Base-by-base conservation (phyloP, 2,888 invertebrate genomes). In the Drosophila emarginata region DNA sequence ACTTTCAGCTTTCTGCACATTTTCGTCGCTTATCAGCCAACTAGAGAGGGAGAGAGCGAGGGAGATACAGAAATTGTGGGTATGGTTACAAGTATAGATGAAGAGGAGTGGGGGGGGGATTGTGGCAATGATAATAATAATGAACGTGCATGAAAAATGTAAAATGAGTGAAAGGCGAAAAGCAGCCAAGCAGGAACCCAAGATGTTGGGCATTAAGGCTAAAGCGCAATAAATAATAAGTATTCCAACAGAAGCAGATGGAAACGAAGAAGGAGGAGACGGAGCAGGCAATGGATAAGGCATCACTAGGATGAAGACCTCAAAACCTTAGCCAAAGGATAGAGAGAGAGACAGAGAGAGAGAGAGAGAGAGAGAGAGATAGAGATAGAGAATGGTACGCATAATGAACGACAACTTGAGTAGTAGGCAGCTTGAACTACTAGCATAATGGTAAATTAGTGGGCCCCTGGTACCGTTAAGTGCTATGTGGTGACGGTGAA, bases 61-160 rank as follows among this genome's bases (percentile, higher is more conserved):
- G 18, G 12, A 28, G 21, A 51, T 32, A n/a, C n/a, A 5, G 32
- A 58, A 63, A 23, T 23, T 39, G 57, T 37, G 63, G 40, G 70
- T 57, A 45, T 11, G 70, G 72, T 50, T 32, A 32, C 9, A 32
- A 32, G 32, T 32, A 32, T 32, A 32, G 32, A 26, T 26, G 32
- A 32, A 9, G 9, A 32, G 5, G 5, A 14, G 61, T 9, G 36
- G 45, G 3, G 36, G n/a, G 39, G 32, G 45, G 39, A 45, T 45
- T 45, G 14, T 45, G 51, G 65, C 82, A 79, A 74, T 83, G 83
- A 88, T 83, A 88, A 80, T 88, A 83, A 86, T 88, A 83, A 86
- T 86, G 80, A 86, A 78, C 83, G 87, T 86, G 84, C 88, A 88
- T 83, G 88, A 86, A 88, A 88, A 83, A 83, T 88, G 87, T 80